These are phyloP conservation scores for Eidolon helvum DNA, from an alignment of 2,113 vertebrate species.

Conservation along the genomic window DNA sequence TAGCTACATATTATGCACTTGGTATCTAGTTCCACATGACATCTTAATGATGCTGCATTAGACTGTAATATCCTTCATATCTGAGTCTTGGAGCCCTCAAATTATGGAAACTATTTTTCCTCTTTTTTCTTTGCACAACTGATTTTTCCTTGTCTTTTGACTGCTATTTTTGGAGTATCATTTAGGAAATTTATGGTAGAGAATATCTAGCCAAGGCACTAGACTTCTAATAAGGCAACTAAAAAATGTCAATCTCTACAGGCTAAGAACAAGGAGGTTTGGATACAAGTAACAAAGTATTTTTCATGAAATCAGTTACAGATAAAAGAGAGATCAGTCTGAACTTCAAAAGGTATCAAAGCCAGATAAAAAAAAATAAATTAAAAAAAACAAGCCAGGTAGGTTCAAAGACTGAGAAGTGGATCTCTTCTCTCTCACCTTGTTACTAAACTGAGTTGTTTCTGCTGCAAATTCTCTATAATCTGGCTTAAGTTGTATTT, in stretches of 20 bases:
- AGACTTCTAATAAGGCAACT: not conserved
- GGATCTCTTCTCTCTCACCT: not conserved
- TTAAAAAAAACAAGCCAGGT: not conserved
- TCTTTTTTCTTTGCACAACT: not conserved
- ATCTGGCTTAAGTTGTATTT: not conserved
- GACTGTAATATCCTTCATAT: not conserved
- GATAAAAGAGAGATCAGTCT: not conserved
- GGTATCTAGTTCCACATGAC: not conserved
- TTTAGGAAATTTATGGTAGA: not conserved
- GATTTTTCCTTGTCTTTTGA: not conserved
- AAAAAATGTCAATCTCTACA: not conserved
- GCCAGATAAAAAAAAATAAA: not conserved
- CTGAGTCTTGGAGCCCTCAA: not conserved
- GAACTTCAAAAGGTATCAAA: not conserved
- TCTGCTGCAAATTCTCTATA: not conserved
- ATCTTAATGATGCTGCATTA: not conserved
- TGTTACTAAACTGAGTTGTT: not conserved
- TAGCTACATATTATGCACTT: not conserved
- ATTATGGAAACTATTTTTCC: not conserved
- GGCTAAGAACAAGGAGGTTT: not conserved
- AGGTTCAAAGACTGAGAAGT: not conserved
- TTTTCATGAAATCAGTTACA: constrained; percentile 12
- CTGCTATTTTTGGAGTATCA: not conserved
- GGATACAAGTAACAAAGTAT: not conserved
- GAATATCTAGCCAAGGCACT: not conserved